Percentiles rank a stretch among this genome's conserved stretches.
phyloP scores from a whole-genome alignment of 2,888 invertebrate species.

The Drosophila planitibia region DNA sequence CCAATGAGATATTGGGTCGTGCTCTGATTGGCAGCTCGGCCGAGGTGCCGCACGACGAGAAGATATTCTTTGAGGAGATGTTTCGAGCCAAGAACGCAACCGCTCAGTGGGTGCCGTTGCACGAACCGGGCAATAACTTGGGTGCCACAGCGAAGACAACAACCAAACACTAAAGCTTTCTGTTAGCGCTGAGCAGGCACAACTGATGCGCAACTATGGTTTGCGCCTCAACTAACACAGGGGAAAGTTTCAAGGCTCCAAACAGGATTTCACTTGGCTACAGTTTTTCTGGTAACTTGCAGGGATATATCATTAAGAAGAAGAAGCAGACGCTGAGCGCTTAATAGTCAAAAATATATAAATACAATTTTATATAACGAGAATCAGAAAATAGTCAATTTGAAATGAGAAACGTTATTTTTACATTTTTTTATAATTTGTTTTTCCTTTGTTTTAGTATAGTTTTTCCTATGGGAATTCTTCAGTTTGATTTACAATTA shows the following conservation, averaged over 20 bases:
- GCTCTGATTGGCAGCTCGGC: slow-evolving; percentile 86
- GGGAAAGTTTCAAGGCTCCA: background rate
- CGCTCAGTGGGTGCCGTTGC: slow-evolving; percentile 87
- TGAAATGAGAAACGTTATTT: background rate
- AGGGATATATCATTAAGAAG: slow-evolving; percentile 68
- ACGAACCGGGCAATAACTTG: slow-evolving; percentile 70
- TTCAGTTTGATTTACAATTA: background rate
- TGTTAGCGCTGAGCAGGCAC: background rate
- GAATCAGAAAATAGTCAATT: background rate
- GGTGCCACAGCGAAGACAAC: slow-evolving; percentile 57
- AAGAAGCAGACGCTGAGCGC: slow-evolving; percentile 11
- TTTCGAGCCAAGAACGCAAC: slow-evolving; percentile 87
- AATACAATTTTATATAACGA: background rate
- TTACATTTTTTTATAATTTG: background rate
- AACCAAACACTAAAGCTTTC: slow-evolving; percentile 54
- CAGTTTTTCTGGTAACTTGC: slow-evolving; percentile 56
- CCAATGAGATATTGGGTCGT: slow-evolving; percentile 86
- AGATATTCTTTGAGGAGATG: slow-evolving; percentile 87
- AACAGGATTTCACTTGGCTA: slow-evolving; percentile 12
- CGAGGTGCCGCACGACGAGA: slow-evolving; percentile 85
- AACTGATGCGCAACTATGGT: slow-evolving; percentile 42
- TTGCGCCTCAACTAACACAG: slow-evolving; percentile 18
- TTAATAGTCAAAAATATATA: slow-evolving; percentile 16
- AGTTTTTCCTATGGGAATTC: background rate
- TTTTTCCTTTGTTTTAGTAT: background rate